phyloP scores from a whole-genome alignment of 2,113 vertebrate species.

The pig (Sus scrofa) region T2T-Sscrofa CM000824.6:138586001-138586500 shows the following conservation, averaged over 20 bases:
- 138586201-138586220: background rate
- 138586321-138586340: background rate
- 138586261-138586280: background rate
- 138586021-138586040: background rate
- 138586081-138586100: background rate
- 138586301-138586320: background rate
- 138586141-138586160: too few relatives aligned
- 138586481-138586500: background rate
- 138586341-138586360: background rate
- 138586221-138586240: background rate
- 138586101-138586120: too few relatives aligned
- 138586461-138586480: background rate
- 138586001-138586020: background rate
- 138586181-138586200: too few relatives aligned
- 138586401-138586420: background rate
- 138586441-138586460: background rate
- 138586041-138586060: background rate
- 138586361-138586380: background rate
- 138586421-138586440: slow-evolving; percentile 5
- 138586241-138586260: background rate
- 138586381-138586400: background rate
- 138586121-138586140: too few relatives aligned
- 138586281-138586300: background rate
- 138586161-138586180: too few relatives aligned
- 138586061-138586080: background rate